Base-by-base conservation (phyloP, 2,797 vertebrate genomes). In the Premnoplex brunnescens region DNA sequence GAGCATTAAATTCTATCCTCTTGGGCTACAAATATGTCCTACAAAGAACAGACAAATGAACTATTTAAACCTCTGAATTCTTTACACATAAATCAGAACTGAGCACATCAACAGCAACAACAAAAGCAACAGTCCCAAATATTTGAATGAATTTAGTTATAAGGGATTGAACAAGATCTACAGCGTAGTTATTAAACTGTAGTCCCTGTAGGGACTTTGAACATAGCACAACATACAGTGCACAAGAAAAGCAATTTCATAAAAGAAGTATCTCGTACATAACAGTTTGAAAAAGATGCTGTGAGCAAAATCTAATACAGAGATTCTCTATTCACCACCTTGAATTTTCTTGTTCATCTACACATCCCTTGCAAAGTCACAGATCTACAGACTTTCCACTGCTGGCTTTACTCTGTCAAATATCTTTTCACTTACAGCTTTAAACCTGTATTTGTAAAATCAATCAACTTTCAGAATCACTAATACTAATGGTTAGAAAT, bases 241-340 rank as follows among this genome's bases (percentile, higher is more conserved):
- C 75, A 83, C 78, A 93, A 89, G 86, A 76, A 92, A 89, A 94
- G 75, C 68, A 88, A 95, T 93, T 93, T 94, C 87, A 80, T 92
- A 72, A 85, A 94, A 91, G 84, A 46, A 92, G 4, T 83, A 96
- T 72, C 81, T 88, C 2, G 3, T 77, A 80, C 49, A 51, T 7
- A 96, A 82, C 56, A 83, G 64, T 85, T 93, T 43, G 39, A 74
- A 94, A 88, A 92, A 95, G 56, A 91, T 56, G 72, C 75, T 74
- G 56, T 39, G 54, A 93, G 72, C 72, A 91, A 95, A 79, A 89
- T 12, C 26, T 17, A 64, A 37, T 36, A 69, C 19, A 82, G 71
- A 85, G n/a, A 56, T 68, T 87, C 49, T 85, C 39, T 39, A 28
- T 62, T 74, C 30, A 60, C 48, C 11, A 63, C 44, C 15, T 49